These are phyloP conservation scores for Pyrrhosoma nymphula DNA, from an alignment of 2,888 invertebrate genomes.

Conservation along the genomic window DNA sequence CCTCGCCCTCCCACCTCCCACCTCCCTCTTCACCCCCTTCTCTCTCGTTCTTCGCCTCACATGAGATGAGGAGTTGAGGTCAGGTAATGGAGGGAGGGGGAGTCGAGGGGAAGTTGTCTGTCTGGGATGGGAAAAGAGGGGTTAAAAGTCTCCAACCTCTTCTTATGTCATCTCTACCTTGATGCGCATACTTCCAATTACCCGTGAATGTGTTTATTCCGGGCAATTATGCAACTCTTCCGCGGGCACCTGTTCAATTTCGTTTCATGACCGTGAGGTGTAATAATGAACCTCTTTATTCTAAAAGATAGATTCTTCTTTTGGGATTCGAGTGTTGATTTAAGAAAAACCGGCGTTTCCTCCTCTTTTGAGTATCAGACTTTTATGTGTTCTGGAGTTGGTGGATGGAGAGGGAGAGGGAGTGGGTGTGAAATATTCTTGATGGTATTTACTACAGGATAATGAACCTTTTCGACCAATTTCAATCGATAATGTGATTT, in stretches of 20 bases:
- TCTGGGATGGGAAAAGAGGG: neutral
- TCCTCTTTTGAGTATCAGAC: no score
- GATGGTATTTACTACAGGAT: no score
- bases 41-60: neutral
- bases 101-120: neutral
- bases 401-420: no score
- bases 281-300: neutral
- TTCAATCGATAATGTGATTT: no score
- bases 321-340: no score
- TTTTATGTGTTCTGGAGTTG: no score
- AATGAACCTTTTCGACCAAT: no score
- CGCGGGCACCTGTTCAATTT: neutral
- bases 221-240: neutral
- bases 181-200: neutral
- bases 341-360: no score
- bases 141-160: neutral
- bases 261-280: neutral
- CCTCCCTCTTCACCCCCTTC: neutral
- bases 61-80: slow-evolving; percentile 12
- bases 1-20: neutral
- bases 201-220: neutral
- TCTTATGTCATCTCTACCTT: neutral
- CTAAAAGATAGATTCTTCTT: no score
- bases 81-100: neutral
- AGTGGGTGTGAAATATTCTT: no score